These are phyloP conservation scores for Indri indri DNA, from an alignment of 2,113 vertebrate species.

Conservation along the genomic window DNA sequence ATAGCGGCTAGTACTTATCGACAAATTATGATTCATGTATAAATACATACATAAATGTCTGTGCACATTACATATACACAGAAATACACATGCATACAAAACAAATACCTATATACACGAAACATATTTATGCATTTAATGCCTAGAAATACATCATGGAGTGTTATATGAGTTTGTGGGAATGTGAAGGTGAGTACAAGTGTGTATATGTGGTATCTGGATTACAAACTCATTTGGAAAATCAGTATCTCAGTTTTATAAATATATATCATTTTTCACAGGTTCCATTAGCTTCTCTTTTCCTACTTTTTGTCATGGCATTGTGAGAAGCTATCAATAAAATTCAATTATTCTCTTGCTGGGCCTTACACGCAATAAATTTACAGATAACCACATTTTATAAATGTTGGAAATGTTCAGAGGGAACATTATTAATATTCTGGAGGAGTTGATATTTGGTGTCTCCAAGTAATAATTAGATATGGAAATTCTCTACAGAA, in stretches of 20 bases:
- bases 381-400: conserved; percentile 47
- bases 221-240: conserved; percentile 68
- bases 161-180: not conserved
- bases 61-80: not conserved
- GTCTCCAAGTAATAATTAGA: conserved; percentile 44
- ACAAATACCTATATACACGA: not conserved
- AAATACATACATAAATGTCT: not conserved
- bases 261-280: conserved; percentile 67
- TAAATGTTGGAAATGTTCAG: conserved; percentile 25
- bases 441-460: conserved; percentile 46
- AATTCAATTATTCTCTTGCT: conserved; percentile 60
- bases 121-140: not conserved
- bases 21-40: not conserved
- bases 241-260: conserved; percentile 55
- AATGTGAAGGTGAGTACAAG: not conserved
- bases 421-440: not conserved
- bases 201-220: not conserved
- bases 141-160: not conserved
- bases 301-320: conserved; percentile 34
- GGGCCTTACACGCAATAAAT: conserved; percentile 26
- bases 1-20: not conserved
- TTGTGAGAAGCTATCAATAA: conserved; percentile 54
- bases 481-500: not conserved
- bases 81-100: not conserved
- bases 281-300: conserved; percentile 41